phyloP scores from a whole-genome alignment of 1,140 invertebrate genomes.

The Sogatella furcifera region DNA sequence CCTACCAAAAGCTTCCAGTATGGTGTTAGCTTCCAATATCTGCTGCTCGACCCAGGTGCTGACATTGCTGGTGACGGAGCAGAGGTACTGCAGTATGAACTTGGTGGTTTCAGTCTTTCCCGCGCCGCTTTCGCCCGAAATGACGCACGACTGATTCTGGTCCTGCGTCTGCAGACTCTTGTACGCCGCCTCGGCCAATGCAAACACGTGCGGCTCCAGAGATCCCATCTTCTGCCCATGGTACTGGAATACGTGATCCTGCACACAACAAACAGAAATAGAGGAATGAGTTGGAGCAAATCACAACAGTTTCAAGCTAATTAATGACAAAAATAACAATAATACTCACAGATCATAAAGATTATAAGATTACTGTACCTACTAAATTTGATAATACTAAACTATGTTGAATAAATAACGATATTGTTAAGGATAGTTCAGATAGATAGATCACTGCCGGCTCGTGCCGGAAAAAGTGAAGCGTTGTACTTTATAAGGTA shows the following conservation, averaged over 20 bases:
- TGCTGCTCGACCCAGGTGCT: slow-evolving; percentile 90
- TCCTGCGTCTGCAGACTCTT: slow-evolving; percentile 49
- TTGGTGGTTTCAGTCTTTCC: slow-evolving; percentile 96
- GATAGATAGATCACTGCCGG: too few relatives aligned
- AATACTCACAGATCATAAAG: too few relatives aligned
- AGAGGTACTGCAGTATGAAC: slow-evolving; percentile 89
- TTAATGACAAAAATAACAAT: too few relatives aligned
- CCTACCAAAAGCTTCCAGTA: slow-evolving; percentile 83
- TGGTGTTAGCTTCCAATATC: slow-evolving; percentile 87
- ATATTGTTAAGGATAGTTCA: too few relatives aligned
- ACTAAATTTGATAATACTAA: too few relatives aligned
- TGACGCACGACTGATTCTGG: slow-evolving; percentile 83
- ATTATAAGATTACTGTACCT: too few relatives aligned
- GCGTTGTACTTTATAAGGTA: too few relatives aligned
- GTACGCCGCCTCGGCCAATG: slow-evolving; percentile 79
- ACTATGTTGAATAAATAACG: too few relatives aligned
- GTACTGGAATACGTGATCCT: slow-evolving; percentile 73
- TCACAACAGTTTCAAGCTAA: too few relatives aligned
- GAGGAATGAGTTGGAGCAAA: neutral
- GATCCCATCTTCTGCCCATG: slow-evolving; percentile 68
- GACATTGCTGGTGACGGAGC: slow-evolving; percentile 81
- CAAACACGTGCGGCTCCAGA: slow-evolving; percentile 81
- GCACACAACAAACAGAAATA: slow-evolving; percentile 26
- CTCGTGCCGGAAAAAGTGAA: too few relatives aligned
- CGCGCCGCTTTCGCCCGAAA: slow-evolving; percentile 95